Percentiles rank a stretch among this genome's conserved stretches.
phyloP scores from a whole-genome alignment of 2,113 vertebrate genomes.

The Misgurnus mizolepis region DNA sequence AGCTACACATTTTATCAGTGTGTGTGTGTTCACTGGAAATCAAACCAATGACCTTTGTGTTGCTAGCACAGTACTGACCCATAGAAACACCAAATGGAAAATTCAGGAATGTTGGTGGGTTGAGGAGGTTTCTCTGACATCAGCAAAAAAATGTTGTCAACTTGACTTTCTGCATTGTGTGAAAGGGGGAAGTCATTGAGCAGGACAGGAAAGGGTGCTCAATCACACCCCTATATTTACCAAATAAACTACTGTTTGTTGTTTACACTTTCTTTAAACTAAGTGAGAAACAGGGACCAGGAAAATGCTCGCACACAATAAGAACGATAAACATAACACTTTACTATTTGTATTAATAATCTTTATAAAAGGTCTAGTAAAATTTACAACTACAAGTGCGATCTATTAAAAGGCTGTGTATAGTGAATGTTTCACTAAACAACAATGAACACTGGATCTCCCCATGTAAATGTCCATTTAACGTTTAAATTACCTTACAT shows the following conservation, averaged over 20 bases:
- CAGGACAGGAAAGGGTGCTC: background rate
- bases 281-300: background rate
- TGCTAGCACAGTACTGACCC: no score
- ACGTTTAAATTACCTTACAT: no score
- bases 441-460: no score
- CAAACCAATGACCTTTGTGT: no score
- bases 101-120: conserved; percentile 11
- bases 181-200: conserved; percentile 39
- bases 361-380: background rate
- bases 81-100: background rate
- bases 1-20: no score
- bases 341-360: background rate
- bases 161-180: conserved; percentile 23
- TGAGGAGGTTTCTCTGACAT: conserved; percentile 44
- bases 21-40: no score
- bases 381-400: background rate
- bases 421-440: no score
- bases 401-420: no score
- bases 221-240: conserved; percentile 17
- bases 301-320: background rate
- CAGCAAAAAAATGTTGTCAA: conserved; percentile 45
- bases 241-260: background rate
- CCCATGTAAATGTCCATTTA: no score
- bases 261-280: conserved; percentile 3
- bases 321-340: background rate